A percentile compares a stretch with the other conserved stretches of the same genome.
Evolutionary conservation across 2,113 vertebrate genomes (phyloP).

Genomic region (Rhinichthys klamathensis): DNA sequence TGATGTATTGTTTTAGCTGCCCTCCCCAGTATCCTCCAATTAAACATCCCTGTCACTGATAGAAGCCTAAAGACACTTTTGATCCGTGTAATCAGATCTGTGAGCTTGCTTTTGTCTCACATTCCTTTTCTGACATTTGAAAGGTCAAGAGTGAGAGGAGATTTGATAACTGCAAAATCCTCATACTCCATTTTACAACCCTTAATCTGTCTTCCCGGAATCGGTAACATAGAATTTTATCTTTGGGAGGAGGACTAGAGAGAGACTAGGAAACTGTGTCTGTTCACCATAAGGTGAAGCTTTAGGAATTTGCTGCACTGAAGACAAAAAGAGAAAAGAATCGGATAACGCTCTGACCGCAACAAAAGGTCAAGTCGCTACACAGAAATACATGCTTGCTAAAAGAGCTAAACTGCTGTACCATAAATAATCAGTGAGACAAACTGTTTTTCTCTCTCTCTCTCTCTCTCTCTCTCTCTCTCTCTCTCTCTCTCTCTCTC

Average conservation of each 20-base stretch:
- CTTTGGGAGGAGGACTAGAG: constrained; percentile 65
- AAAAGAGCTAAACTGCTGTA: constrained; percentile 10
- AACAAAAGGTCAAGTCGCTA: constrained; percentile 42
- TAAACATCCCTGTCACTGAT: constrained; percentile 65
- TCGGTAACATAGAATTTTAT: constrained; percentile 74
- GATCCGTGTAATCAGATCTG: constrained; percentile 76
- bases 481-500: too few relatives aligned
- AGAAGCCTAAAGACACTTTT: constrained; percentile 72
- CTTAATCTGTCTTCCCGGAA: constrained; percentile 74
- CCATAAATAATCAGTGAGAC: constrained; percentile 19
- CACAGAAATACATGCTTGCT: constrained; percentile 37
- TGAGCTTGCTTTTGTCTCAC: constrained; percentile 73
- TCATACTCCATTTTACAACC: constrained; percentile 72
- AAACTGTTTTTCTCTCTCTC: not conserved
- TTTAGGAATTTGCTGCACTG: constrained; percentile 19
- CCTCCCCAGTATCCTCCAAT: constrained; percentile 56
- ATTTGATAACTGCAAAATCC: constrained; percentile 79
- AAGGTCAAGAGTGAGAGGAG: constrained; percentile 81
- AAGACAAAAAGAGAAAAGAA: constrained; percentile 51
- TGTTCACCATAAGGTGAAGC: constrained; percentile 43
- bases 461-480: too few relatives aligned
- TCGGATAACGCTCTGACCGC: not conserved
- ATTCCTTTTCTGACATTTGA: constrained; percentile 78
- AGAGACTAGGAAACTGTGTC: constrained; percentile 49
- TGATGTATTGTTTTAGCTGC: constrained; percentile 57